Percentiles rank a stretch among this genome's conserved stretches.
These are phyloP conservation scores for Polyommatus icarus DNA, from an alignment of 2,888 invertebrate species.

Conservation along the genomic window DNA sequence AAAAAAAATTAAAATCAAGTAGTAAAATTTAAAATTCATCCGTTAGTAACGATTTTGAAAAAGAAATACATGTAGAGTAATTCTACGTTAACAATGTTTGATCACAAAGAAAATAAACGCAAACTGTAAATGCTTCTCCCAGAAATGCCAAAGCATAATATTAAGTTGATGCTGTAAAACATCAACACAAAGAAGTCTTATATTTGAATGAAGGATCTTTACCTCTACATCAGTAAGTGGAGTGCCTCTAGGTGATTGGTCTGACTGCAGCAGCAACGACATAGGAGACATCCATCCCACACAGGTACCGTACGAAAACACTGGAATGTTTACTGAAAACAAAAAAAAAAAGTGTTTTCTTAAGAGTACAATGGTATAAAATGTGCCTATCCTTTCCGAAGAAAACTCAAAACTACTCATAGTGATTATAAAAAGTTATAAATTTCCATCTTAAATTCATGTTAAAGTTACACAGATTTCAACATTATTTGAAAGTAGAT, in stretches of 20 bases:
- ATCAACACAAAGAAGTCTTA: no score
- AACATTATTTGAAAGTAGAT: no score
- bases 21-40: neutral
- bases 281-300: conserved; percentile 81
- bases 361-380: neutral
- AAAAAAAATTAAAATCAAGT: neutral
- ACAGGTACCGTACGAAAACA: conserved; percentile 72
- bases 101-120: no score
- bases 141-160: neutral
- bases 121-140: neutral
- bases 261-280: conserved; percentile 68
- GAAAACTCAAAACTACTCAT: no score
- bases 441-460: no score
- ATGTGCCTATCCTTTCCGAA: neutral
- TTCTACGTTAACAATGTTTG: neutral
- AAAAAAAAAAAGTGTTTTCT: neutral
- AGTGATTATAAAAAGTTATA: no score
- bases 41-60: neutral
- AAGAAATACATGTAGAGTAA: no score
- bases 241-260: conserved; percentile 57
- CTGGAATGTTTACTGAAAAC: conserved; percentile 71
- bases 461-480: no score
- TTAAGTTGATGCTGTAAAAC: no score
- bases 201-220: conserved; percentile 33
- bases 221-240: conserved; percentile 65